phyloP scores from a whole-genome alignment of 2,113 vertebrate genomes.

The Ifrita kowaldi region DNA sequence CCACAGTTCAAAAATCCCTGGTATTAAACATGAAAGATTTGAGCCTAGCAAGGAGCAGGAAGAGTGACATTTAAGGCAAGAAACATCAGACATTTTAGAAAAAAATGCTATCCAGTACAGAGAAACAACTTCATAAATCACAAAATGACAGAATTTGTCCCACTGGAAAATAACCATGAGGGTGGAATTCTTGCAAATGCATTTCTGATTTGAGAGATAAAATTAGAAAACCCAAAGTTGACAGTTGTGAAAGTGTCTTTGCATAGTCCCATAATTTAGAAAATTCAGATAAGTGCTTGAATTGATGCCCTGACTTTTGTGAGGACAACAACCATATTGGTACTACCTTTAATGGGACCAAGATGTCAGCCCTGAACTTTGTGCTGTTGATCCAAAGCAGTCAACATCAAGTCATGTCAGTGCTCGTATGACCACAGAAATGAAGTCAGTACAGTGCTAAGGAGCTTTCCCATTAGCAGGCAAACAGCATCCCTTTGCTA shows the following conservation, averaged over 20 bases:
- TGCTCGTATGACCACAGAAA: neutral
- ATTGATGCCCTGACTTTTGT: neutral
- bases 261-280: neutral
- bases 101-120: neutral
- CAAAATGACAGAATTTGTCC: neutral
- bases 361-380: neutral
- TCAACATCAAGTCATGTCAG: neutral
- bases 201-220: conserved; percentile 13
- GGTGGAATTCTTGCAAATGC: neutral
- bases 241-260: neutral
- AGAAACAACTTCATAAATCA: neutral
- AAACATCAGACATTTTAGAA: neutral
- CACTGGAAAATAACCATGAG: neutral
- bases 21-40: neutral
- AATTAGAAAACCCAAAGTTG: neutral
- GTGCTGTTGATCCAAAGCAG: neutral
- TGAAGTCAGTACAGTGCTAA: neutral
- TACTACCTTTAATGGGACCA: neutral
- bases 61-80: neutral
- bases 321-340: neutral
- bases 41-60: neutral
- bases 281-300: neutral
- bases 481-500: neutral
- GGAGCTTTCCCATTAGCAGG: neutral
- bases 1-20: neutral